Evolutionary conservation across 1,140 invertebrate genomes (phyloP).

Genomic region (Drosophila athabasca): DNA sequence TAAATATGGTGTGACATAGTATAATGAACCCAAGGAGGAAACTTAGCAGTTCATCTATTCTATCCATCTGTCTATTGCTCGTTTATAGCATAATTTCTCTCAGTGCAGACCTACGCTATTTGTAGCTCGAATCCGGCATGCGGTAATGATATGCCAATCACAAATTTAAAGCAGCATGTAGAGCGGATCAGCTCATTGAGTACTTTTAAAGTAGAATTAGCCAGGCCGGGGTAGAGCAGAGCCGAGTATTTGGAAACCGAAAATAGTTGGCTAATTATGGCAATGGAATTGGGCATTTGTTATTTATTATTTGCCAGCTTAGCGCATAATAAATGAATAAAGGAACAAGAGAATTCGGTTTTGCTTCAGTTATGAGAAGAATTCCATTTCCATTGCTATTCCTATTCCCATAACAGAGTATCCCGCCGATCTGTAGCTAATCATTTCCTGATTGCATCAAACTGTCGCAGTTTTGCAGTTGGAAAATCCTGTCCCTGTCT

Average conservation of each 20-base stretch:
- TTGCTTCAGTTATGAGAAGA: neutral
- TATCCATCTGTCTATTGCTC: no score
- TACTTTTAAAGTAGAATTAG: constrained; percentile 74
- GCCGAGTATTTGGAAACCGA: constrained; percentile 54
- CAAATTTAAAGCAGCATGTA: constrained; percentile 65
- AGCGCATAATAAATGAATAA: neutral
- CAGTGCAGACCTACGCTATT: constrained; percentile 17
- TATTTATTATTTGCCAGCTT: constrained; percentile 5
- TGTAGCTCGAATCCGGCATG: constrained; percentile 31
- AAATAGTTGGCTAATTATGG: constrained; percentile 63
- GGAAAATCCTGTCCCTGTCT: no score
- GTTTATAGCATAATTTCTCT: neutral
- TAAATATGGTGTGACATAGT: no score
- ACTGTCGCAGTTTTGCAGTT: constrained; percentile 62
- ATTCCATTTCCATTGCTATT: constrained; percentile 9
- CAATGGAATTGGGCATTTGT: constrained; percentile 50
- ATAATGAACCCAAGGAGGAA: no score
- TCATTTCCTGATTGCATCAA: constrained; percentile 72
- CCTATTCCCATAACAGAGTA: neutral
- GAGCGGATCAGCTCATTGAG: constrained; percentile 61
- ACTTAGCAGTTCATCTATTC: no score
- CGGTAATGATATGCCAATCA: constrained; percentile 78
- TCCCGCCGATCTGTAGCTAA: constrained; percentile 29
- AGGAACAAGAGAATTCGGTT: neutral
- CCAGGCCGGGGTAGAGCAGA: neutral